phyloP scores from a whole-genome alignment of 2,113 vertebrate species.

The Channa maculata region DNA sequence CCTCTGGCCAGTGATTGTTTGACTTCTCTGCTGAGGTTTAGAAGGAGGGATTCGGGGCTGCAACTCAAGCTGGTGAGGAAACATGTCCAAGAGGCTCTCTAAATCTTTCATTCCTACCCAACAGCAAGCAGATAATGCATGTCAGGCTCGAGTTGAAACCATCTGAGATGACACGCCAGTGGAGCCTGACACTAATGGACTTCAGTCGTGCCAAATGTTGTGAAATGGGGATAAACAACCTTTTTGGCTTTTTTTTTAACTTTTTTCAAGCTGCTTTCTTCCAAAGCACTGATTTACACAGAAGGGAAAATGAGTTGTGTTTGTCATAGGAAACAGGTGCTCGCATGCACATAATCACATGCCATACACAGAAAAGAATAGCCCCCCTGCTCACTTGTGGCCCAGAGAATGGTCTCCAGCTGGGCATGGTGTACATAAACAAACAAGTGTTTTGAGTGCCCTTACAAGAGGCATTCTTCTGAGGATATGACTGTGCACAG shows the following conservation, averaged over 20 bases:
- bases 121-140: not conserved
- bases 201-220: constrained; percentile 40
- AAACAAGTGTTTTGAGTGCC: constrained; percentile 66
- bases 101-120: constrained; percentile 24
- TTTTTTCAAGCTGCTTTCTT: constrained; percentile 46
- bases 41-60: constrained; percentile 46
- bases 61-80: constrained; percentile 9
- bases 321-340: constrained; percentile 81
- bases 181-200: constrained; percentile 46
- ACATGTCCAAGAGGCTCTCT: constrained; percentile 1
- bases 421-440: constrained; percentile 61
- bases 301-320: constrained; percentile 56
- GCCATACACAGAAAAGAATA: constrained; percentile 50
- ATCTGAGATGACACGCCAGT: constrained; percentile 30
- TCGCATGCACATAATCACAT: constrained; percentile 61
- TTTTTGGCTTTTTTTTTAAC: constrained; percentile 3
- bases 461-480: constrained; percentile 53
- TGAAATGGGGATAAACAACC: constrained; percentile 44
- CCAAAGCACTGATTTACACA: constrained; percentile 45
- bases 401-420: constrained; percentile 68
- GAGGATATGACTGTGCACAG: constrained; percentile 72
- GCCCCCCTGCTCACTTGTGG: constrained; percentile 49
- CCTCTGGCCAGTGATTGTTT: constrained; percentile 21
- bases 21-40: constrained; percentile 47
- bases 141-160: constrained; percentile 1